Evolutionary conservation across 1,140 invertebrate genomes (phyloP), one percentile per base, ranked within the genome.

Genomic region (Hyles vespertilio): DNA sequence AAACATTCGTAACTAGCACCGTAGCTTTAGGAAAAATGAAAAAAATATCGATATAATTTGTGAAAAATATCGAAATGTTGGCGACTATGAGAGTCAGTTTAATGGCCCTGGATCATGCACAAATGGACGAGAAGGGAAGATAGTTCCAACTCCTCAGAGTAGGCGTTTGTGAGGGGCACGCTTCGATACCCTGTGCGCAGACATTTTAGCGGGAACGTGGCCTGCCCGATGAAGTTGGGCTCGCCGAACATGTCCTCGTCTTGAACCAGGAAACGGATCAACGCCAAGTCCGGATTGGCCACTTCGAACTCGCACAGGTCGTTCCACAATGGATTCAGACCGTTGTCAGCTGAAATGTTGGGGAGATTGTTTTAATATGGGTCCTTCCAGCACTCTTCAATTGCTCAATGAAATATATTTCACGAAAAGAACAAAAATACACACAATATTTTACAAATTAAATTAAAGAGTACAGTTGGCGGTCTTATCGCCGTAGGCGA

Each of bases 231-330:
- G 77, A 99, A 98, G 89, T 98, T 98, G 7, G 96, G 95, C 73
- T 99, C 98, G 3, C 97, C 97, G 90, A 99, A 99, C 90, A 99
- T 97, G 84, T 99, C 98, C 87, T 98, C 98, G 84, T 99, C 98
- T 83, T 98, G 95, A 0, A 99, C 96, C 40, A 95, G 92, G 81
- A 99, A 99, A 59, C 98, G 91, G 32, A 99, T 84, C 8, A 99
- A 86, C 0, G 98, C 96, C 75, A 98, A 92, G 51, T 97, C 92
- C 1, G 98, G 96, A 91, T 97, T 98, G 6, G 90, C 80, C n/a
- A 99, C 92, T 48, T 95, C 93, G 85, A 99, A 99, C 61, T 96
- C 94, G 87, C 95, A 96, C 1, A 91, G 92, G 84, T 98, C 97
- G 77, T 96, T 94, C 98, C 98, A 99, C 46, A 96, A 91, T 0